phyloP scores from a whole-genome alignment of 2,797 vertebrate species.

The Muraenolepis orangiensis region DNA sequence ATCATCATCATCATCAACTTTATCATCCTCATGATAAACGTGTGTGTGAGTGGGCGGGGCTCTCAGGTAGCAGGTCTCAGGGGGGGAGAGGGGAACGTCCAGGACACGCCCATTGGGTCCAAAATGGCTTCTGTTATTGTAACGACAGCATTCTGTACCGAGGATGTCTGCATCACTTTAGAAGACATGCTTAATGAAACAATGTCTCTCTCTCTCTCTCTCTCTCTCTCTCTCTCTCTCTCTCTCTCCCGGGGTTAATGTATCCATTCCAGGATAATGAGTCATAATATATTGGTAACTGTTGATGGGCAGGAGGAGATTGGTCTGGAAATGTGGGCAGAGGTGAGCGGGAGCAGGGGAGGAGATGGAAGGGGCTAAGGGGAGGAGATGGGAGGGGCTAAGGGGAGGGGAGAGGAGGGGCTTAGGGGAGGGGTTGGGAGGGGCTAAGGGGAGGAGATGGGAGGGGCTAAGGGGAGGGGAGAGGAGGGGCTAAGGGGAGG shows the following conservation, averaged over 20 bases:
- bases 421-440: not conserved
- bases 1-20: too few species aligned
- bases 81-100: conserved; percentile 52
- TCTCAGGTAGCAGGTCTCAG: not conserved
- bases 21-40: not conserved
- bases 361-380: not conserved
- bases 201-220: conserved; percentile 84
- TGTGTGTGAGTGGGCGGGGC: not conserved
- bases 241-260: conserved; percentile 93
- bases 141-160: conserved; percentile 90
- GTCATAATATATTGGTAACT: conserved; percentile 98
- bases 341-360: not conserved
- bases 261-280: conserved; percentile 96
- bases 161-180: conserved; percentile 91
- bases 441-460: too few species aligned
- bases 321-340: not conserved
- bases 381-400: too few species aligned
- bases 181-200: conserved; percentile 92
- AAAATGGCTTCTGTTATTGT: conserved; percentile 82
- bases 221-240: conserved; percentile 74
- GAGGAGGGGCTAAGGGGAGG: not conserved
- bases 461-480: not conserved
- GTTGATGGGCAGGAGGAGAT: conserved; percentile 78
- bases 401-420: not conserved
- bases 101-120: conserved; percentile 81